Evolutionary conservation across 2,888 invertebrate species (phyloP), one percentile per base, ranked within the genome.

Genomic region (Amorpha juglandis): DNA sequence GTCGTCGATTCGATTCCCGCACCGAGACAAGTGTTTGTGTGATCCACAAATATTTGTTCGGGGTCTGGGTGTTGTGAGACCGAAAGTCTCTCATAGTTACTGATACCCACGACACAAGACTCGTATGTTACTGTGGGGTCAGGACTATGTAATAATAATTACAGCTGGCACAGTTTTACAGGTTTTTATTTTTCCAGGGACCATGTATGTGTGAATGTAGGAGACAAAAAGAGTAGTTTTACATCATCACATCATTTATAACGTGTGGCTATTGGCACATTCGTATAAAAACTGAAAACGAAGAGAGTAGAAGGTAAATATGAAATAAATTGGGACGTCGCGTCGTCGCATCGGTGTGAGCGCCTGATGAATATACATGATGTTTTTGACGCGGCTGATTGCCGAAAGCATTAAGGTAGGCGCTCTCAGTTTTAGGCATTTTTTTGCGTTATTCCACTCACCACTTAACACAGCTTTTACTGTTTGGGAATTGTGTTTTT

Each of bases 361-460:
- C 70, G 67, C 69, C 69, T 72, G 69, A 74, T 74, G 69, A 72
- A 73, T 74, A 74, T 65, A 72, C 70, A 72, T 71, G 64, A 65
- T 63, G 68, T 68, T 70, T 70, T 71, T 67, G 66, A 27, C 68
- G 67, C 62, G 33, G 62, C 69, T 72, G 71, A 74, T 74, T 75
- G 72, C 71, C 67, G 63, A 64, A 65, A 67, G 58, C 58, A 58
- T 66, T 65, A 66, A 21, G 38, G 64, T 62, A 74, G 72, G 70
- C 69, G 70, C 64, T 70, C 42, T 27, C 58, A 58, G 19, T 58
- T 58, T 58, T 42, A 42, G 58, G 19, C 58, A 58, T 12, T 42
- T 21, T 45, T 63, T 66, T 63, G 42, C 48, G 58, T 42, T 42
- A 58, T 53, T 53, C n/a, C 53, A 53, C 9, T 35, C 27, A 0